These are phyloP conservation scores for Steatocranus sp. DNA, from an alignment of 2,797 vertebrate genomes.

Conservation along the genomic window DNA sequence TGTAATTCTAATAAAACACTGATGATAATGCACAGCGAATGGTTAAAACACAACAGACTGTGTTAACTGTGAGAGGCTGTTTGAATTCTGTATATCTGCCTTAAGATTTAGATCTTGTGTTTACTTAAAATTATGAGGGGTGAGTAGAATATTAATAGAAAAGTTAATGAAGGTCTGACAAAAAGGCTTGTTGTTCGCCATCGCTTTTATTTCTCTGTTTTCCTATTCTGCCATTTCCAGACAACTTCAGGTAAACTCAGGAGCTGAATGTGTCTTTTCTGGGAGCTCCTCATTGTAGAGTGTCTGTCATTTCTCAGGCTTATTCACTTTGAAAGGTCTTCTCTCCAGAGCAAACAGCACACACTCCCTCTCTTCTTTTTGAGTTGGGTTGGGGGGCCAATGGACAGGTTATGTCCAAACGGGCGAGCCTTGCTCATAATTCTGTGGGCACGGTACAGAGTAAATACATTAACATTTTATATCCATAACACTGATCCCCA, in stretches of 20 bases:
- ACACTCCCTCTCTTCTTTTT: background rate
- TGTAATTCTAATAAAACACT: slow-evolving; percentile 3
- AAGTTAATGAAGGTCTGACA: background rate
- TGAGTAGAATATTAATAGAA: background rate
- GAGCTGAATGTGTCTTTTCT: slow-evolving; percentile 66
- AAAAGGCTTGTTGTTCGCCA: slow-evolving; percentile 11
- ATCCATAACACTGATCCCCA: slow-evolving; percentile 51
- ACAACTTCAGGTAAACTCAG: slow-evolving; percentile 23
- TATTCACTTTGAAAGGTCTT: slow-evolving; percentile 72
- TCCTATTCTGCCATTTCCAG: slow-evolving; percentile 9
- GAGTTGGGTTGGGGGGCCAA: slow-evolving; percentile 13
- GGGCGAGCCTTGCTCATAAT: slow-evolving; percentile 54
- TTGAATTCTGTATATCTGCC: background rate
- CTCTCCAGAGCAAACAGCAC: slow-evolving; percentile 67
- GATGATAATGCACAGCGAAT: background rate
- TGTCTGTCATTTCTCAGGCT: slow-evolving; percentile 70
- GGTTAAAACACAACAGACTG: background rate
- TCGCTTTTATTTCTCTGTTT: slow-evolving; percentile 21
- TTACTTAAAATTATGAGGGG: background rate
- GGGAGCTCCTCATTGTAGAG: slow-evolving; percentile 65
- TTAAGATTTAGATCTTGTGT: background rate
- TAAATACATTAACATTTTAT: slow-evolving; percentile 73
- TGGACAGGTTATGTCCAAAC: slow-evolving; percentile 60
- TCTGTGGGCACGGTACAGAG: slow-evolving; percentile 53
- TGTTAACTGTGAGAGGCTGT: background rate